A percentile compares a stretch with the other conserved stretches of the same genome.
These are phyloP conservation scores for Pyrocephalus nanus DNA, from an alignment of 2,797 vertebrate genomes.

Conservation along the genomic window DNA sequence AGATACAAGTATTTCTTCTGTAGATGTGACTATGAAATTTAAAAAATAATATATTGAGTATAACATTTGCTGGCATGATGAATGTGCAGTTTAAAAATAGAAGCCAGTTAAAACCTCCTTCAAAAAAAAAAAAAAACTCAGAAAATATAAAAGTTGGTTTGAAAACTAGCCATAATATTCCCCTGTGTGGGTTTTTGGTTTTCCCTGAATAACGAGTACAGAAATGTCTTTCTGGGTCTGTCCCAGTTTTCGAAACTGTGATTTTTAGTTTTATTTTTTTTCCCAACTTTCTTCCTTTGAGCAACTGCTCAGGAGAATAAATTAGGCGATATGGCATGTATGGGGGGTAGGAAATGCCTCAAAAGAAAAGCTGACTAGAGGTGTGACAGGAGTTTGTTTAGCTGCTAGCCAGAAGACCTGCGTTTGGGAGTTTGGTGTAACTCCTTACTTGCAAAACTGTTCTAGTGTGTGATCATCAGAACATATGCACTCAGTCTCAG, in stretches of 20 bases:
- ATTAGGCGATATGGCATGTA: background rate
- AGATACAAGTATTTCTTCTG: background rate
- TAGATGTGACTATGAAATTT: background rate
- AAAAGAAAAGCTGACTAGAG: slow-evolving; percentile 56
- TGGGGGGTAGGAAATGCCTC: background rate
- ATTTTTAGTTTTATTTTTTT: background rate
- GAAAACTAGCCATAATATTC: slow-evolving; percentile 18
- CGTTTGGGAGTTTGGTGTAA: slow-evolving; percentile 45
- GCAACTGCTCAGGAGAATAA: slow-evolving; percentile 65
- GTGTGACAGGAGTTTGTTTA: slow-evolving; percentile 54
- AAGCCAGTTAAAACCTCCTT: background rate
- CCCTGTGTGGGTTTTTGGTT: background rate
- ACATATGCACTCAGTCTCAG: slow-evolving; percentile 71
- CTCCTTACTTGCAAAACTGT: slow-evolving; percentile 65
- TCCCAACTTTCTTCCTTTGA: slow-evolving; percentile 21
- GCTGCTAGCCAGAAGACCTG: slow-evolving; percentile 66
- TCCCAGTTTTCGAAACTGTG: slow-evolving; percentile 43
- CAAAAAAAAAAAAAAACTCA: background rate
- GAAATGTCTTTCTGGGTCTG: slow-evolving; percentile 12
- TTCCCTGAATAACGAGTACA: background rate
- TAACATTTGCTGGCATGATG: background rate
- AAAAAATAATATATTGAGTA: background rate
- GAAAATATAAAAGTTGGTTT: background rate
- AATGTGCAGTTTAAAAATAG: slow-evolving; percentile 23
- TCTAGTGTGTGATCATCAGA: slow-evolving; percentile 72